Evolutionary conservation across 2,888 invertebrate species (phyloP), one percentile per base, ranked within the genome.

Genomic region (Pediacus dermestoides): DNA sequence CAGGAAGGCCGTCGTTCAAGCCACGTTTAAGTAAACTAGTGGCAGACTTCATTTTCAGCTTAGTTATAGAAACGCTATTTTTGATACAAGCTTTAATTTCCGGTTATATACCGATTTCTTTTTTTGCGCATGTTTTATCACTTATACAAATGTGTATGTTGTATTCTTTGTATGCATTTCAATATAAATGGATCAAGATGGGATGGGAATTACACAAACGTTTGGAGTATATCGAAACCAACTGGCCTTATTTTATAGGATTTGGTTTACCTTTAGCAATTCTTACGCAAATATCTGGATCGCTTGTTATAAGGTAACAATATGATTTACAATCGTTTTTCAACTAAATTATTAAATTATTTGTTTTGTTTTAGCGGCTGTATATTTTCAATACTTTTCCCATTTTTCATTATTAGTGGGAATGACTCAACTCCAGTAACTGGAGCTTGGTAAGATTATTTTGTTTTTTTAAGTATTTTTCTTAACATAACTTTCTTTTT

Each of bases 131-230:
- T 39, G 58, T 81, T 2, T 70, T 89, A 18, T 83, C 81, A 55
- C 74, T 83, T 15, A 64, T 92, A 2, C 93, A 95, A 67, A 80
- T 93, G 76, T 88, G 89, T 65, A 76, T 96, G 46, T 74, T 96
- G 6, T 93, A 95, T 71, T 88, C 94, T 0, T 73, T 96, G 37
- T 96, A 96, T 73, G 87, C 93, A 6, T 99, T 97, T 66, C 97
- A 97, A 73, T 99, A 99, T 72, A 93, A 92, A 64, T 99, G 97
- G 97, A 88, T 88, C 65, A 92, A 93, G 68, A 89, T 92, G 88
- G 93, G 94, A 30, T 93, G 92, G 91, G 89, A 90, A 68, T 74
- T 96, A 14, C 89, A 92, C 66, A 83, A 82, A 62, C 75, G 95
- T 48, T 74, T 95, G 26, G 82, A 84, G 3, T 90, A 85, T 67